phyloP scores from a whole-genome alignment of 1,140 invertebrate species.

The Trachymyrmex cornetzi region DNA sequence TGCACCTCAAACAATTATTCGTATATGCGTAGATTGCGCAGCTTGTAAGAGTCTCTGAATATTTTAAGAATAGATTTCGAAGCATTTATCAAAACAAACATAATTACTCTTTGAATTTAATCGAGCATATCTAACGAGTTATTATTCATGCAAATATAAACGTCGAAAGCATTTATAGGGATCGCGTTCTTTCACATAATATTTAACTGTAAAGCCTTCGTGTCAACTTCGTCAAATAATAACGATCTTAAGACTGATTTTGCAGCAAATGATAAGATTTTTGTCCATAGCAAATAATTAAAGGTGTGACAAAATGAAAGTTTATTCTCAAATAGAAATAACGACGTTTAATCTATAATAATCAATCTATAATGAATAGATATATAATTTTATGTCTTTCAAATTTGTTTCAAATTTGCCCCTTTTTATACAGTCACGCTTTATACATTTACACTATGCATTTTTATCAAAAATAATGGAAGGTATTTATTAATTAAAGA shows the following conservation, averaged over 20 bases:
- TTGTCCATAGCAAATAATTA: neutral
- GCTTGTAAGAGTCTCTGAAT: slow-evolving; percentile 29
- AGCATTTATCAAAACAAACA: neutral
- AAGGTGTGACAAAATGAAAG: neutral
- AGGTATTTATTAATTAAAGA: slow-evolving; percentile 27
- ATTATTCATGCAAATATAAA: neutral
- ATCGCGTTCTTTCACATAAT: neutral
- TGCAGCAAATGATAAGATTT: neutral
- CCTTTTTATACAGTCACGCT: neutral
- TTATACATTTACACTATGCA: neutral
- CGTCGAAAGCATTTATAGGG: neutral
- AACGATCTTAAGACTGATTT: neutral
- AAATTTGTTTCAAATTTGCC: slow-evolving; percentile 5
- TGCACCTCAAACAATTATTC: slow-evolving; percentile 24
- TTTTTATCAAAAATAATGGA: neutral
- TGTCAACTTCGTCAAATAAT: neutral
- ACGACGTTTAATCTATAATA: neutral
- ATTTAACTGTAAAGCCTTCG: neutral
- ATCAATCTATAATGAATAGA: neutral
- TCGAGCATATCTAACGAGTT: slow-evolving; percentile 2
- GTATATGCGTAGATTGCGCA: slow-evolving; percentile 6
- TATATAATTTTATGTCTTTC: neutral
- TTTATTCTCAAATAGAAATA: neutral
- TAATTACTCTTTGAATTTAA: slow-evolving; percentile 51
- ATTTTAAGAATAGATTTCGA: slow-evolving; percentile 35